Percentiles rank a stretch among this genome's conserved stretches.
Evolutionary conservation across 37 sponge, comb jelly and placozoan species (phyloP).

Genomic region (Geodia barretti): DNA sequence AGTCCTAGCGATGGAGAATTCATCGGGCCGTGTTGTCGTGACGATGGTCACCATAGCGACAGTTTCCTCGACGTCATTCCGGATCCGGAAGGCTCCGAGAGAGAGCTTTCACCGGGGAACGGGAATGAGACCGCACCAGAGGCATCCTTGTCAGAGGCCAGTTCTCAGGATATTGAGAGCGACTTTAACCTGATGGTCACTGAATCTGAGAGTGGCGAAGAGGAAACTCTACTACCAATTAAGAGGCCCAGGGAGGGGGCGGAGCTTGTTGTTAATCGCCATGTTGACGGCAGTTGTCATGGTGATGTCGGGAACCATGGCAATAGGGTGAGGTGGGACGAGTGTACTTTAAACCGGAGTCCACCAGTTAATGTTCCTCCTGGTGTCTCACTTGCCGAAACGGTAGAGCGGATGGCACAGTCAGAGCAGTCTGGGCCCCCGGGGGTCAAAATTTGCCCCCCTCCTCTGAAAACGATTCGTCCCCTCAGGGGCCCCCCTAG

Average conservation of each 20-base stretch:
- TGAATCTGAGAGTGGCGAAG: neutral
- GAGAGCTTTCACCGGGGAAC: no score
- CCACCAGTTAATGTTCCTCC: neutral
- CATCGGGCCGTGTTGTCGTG: no score
- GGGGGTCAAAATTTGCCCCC: no score
- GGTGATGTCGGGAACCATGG: neutral
- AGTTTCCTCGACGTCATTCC: no score
- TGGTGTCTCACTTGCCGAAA: neutral
- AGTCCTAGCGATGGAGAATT: no score
- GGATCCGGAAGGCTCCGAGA: no score
- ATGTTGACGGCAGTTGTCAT: neutral
- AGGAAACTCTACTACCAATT: neutral
- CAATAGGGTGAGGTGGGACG: no score
- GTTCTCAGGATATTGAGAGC: neutral
- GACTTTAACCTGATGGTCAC: neutral
- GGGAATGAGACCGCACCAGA: no score
- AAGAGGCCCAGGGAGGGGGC: neutral
- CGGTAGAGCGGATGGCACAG: neutral
- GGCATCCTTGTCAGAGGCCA: neutral
- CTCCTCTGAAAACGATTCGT: neutral
- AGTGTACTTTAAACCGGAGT: neutral
- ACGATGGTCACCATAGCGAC: no score
- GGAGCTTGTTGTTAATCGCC: neutral
- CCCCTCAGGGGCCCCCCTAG: conserved; percentile 14
- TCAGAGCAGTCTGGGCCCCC: neutral